Evolutionary conservation across 2,797 vertebrate species (phyloP).

Genomic region (Sebastes taczanowskii): DNA sequence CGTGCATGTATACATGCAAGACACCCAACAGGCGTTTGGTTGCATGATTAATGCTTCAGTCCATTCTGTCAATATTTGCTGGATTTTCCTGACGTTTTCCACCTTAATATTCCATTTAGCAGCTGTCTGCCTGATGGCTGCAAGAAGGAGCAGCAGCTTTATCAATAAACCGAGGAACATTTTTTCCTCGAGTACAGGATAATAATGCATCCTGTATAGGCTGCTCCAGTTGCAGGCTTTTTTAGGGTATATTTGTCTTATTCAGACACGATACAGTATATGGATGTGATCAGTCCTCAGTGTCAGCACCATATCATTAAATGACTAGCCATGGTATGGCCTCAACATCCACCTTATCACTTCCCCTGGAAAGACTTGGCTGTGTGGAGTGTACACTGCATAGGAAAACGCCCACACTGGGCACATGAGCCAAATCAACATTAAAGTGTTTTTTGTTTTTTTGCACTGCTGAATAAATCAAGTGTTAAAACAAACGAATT

Average conservation of each 20-base stretch:
- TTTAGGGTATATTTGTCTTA: neutral
- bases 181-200: neutral
- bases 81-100: conserved; percentile 20
- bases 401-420: conserved; percentile 76
- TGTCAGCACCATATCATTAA: conserved; percentile 34
- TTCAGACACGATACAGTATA: neutral
- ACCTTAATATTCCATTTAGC: conserved; percentile 21
- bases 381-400: conserved; percentile 64
- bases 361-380: conserved; percentile 65
- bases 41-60: neutral
- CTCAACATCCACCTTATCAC: conserved; percentile 62
- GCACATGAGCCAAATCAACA: conserved; percentile 75
- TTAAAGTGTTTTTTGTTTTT: conserved; percentile 49
- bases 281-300: conserved; percentile 22
- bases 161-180: conserved; percentile 20
- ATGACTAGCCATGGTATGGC: conserved; percentile 51
- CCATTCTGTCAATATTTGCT: conserved; percentile 13
- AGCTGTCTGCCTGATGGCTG: conserved; percentile 32
- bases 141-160: conserved; percentile 31
- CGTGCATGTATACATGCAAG: neutral
- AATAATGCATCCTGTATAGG: neutral
- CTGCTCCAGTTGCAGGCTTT: conserved; percentile 1
- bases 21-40: conserved; percentile 33
- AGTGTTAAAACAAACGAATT: conserved; percentile 52
- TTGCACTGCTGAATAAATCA: conserved; percentile 59